These are phyloP conservation scores for Sphaerophoria rueppellii DNA, from an alignment of 2,888 invertebrate species.

Conservation along the genomic window DNA sequence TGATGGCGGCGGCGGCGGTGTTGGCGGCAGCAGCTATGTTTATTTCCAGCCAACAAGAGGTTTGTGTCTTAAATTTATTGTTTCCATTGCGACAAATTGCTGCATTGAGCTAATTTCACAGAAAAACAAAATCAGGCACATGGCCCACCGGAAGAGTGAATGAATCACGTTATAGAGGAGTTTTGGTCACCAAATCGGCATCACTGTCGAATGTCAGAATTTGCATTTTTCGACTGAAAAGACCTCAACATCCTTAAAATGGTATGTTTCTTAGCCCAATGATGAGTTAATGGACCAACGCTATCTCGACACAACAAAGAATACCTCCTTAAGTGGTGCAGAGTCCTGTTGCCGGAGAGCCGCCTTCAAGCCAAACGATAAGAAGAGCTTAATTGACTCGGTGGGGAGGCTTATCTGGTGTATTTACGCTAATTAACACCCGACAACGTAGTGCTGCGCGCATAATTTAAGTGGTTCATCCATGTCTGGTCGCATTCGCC, in stretches of 20 bases:
- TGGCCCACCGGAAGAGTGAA: constrained; percentile 57
- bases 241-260: constrained; percentile 12
- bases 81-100: constrained; percentile 69
- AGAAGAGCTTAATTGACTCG: constrained; percentile 72
- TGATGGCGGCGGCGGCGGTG: not conserved
- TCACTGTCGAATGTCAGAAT: constrained; percentile 6
- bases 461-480: constrained; percentile 66
- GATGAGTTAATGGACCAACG: constrained; percentile 66
- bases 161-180: constrained; percentile 57
- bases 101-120: constrained; percentile 41
- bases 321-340: constrained; percentile 62
- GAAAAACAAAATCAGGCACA: not conserved
- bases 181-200: constrained; percentile 4
- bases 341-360: constrained; percentile 54
- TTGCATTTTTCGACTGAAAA: constrained; percentile 65
- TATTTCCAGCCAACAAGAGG: constrained; percentile 40
- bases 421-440: constrained; percentile 73
- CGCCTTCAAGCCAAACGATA: constrained; percentile 34
- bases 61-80: constrained; percentile 66
- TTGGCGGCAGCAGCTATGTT: constrained; percentile 11
- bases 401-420: constrained; percentile 63
- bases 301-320: constrained; percentile 57
- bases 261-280: not conserved
- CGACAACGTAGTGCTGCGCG: constrained; percentile 64
- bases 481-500: not conserved